A percentile compares a stretch with the other conserved stretches of the same genome.
Conservation (phyloP, 53 echinoderm and acorn worm species). For the Henricia sp. region DNA sequence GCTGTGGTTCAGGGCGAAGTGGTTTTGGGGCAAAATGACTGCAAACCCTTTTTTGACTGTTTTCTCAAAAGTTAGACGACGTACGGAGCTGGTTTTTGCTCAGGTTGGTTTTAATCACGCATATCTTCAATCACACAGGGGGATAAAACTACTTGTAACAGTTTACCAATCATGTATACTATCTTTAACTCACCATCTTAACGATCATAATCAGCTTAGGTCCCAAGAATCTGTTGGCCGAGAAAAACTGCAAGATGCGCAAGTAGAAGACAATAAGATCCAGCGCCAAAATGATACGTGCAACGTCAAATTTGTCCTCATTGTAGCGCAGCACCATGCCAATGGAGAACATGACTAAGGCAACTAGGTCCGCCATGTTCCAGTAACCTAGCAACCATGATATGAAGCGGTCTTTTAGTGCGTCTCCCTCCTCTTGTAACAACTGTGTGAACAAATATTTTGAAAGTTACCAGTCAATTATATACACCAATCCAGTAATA, state of each 20-base stretch:
- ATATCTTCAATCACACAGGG: too few relatives aligned
- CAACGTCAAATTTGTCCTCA: conserved; percentile 20
- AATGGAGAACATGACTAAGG: conserved; percentile 56
- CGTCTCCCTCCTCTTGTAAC: not conserved
- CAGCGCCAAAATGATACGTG: conserved; percentile 66
- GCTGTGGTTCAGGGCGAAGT: too few relatives aligned
- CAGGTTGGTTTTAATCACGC: too few relatives aligned
- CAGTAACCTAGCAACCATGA: conserved; percentile 67
- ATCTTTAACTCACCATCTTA: conserved; percentile 79
- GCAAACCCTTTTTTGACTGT: too few relatives aligned
- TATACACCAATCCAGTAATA: too few relatives aligned
- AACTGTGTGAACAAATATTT: not conserved
- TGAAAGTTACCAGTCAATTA: too few relatives aligned
- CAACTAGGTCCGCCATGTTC: conserved; percentile 64
- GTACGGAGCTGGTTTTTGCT: too few relatives aligned
- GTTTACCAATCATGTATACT: too few relatives aligned
- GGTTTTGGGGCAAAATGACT: too few relatives aligned
- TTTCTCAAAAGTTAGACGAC: too few relatives aligned
- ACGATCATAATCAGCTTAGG: conserved; percentile 91
- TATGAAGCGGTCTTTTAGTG: not conserved
- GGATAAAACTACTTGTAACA: too few relatives aligned
- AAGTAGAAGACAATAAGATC: conserved; percentile 77
- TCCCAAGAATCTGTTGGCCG: conserved; percentile 77
- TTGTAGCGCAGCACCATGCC: conserved; percentile 56
- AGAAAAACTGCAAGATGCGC: conserved; percentile 80